phyloP scores from a whole-genome alignment of 2,797 vertebrate species.

The Taeniopygia guttata region DNA sequence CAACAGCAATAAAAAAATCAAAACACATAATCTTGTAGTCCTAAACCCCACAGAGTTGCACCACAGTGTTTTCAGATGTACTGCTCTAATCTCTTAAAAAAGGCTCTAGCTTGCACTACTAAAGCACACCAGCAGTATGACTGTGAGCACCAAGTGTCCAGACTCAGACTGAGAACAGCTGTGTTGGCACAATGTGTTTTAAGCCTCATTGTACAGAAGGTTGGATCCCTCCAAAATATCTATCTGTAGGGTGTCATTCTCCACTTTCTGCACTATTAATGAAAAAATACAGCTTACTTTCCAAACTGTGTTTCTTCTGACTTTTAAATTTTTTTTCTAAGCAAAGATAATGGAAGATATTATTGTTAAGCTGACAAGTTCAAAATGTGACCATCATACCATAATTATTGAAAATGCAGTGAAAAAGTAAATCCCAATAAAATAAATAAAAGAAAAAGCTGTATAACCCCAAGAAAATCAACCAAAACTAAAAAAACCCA shows the following conservation, averaged over 20 bases:
- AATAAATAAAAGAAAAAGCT: background rate
- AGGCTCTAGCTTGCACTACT: background rate
- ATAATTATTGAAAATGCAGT: background rate
- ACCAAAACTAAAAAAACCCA: background rate
- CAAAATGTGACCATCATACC: background rate
- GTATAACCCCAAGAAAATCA: background rate
- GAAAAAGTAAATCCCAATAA: background rate
- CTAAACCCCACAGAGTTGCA: background rate
- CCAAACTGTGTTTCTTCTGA: background rate
- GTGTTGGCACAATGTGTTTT: background rate
- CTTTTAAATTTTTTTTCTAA: constrained; percentile 5
- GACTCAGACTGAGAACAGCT: background rate
- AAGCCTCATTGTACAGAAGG: constrained; percentile 43
- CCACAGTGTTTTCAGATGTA: background rate
- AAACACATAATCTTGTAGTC: background rate
- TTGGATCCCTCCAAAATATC: background rate
- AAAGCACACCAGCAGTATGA: background rate
- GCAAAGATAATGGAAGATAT: background rate
- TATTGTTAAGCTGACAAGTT: background rate
- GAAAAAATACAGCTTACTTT: constrained; percentile 18
- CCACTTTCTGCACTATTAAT: constrained; percentile 16
- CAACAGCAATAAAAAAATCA: background rate
- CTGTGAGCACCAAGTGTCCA: background rate
- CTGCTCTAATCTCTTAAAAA: background rate
- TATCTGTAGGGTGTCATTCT: constrained; percentile 5